Percentiles rank a stretch among this genome's conserved stretches.
phyloP scores from a whole-genome alignment of 1,140 invertebrate genomes.

The Heterodera schachtii region DNA sequence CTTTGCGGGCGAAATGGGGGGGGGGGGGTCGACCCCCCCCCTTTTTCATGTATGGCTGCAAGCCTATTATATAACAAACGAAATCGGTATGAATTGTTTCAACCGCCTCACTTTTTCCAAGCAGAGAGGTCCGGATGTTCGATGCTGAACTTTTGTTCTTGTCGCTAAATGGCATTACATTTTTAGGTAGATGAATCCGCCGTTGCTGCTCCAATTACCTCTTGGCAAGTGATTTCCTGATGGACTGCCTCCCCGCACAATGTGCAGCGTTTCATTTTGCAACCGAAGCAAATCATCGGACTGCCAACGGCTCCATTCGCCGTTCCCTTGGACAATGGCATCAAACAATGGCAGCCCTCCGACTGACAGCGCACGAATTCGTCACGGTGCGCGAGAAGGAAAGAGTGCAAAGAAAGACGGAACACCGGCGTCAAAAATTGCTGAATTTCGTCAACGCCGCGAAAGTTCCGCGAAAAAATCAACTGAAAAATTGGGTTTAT shows the following conservation, averaged over 20 bases:
- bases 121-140: neutral
- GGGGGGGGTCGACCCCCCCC: too few relatives aligned
- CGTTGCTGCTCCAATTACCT: neutral
- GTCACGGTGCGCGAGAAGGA: neutral
- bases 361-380: neutral
- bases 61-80: too few relatives aligned
- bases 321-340: neutral
- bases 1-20: too few relatives aligned
- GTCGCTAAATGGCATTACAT: neutral
- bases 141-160: neutral
- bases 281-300: neutral
- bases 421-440: conserved; percentile 21
- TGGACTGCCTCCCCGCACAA: neutral
- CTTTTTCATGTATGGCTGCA: too few relatives aligned
- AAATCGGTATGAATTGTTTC: too few relatives aligned
- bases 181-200: too few relatives aligned
- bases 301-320: neutral
- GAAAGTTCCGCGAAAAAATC: neutral
- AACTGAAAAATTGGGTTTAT: neutral
- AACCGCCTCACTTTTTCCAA: neutral
- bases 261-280: neutral
- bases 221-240: neutral
- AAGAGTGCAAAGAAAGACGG: neutral
- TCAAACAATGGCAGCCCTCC: neutral
- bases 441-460: neutral